Evolutionary conservation across 2,797 vertebrate genomes (phyloP).

Genomic region (Esox masquinongy): DNA sequence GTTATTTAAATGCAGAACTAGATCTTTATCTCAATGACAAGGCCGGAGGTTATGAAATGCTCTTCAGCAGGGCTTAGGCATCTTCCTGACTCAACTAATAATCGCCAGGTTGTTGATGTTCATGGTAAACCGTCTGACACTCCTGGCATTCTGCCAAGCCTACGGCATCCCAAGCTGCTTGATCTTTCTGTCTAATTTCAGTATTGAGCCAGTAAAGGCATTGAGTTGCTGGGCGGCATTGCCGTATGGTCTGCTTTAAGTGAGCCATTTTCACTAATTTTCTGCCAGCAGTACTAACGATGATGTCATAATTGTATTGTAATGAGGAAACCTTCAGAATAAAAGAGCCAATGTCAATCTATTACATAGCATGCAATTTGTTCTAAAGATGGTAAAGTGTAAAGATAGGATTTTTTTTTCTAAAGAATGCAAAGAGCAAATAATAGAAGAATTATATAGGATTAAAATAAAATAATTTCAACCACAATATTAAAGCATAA

Average conservation of each 20-base stretch:
- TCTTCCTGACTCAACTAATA: conserved; percentile 40
- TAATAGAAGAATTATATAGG: too few relatives aligned
- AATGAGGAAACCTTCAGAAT: too few relatives aligned
- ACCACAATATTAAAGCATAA: too few relatives aligned
- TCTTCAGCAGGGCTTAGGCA: background rate
- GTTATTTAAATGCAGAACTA: background rate
- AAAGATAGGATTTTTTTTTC: too few relatives aligned
- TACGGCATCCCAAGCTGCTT: conserved; percentile 31
- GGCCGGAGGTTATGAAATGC: conserved; percentile 4
- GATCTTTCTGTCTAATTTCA: conserved; percentile 20
- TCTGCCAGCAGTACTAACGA: too few relatives aligned
- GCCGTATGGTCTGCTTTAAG: background rate
- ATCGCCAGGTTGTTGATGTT: conserved; percentile 27
- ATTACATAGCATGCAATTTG: too few relatives aligned
- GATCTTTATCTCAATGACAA: background rate
- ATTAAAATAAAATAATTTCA: too few relatives aligned
- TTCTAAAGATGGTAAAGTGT: too few relatives aligned
- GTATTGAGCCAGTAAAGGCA: background rate
- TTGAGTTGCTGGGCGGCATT: background rate
- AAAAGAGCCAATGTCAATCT: too few relatives aligned
- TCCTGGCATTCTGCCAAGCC: conserved; percentile 24
- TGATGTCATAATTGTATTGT: too few relatives aligned
- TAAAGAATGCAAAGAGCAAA: too few relatives aligned
- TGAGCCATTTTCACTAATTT: background rate
- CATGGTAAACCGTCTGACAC: conserved; percentile 21